These are phyloP conservation scores for Acyrthosiphon pisum DNA, from an alignment of 1,140 invertebrate species.

Conservation along the genomic window DNA sequence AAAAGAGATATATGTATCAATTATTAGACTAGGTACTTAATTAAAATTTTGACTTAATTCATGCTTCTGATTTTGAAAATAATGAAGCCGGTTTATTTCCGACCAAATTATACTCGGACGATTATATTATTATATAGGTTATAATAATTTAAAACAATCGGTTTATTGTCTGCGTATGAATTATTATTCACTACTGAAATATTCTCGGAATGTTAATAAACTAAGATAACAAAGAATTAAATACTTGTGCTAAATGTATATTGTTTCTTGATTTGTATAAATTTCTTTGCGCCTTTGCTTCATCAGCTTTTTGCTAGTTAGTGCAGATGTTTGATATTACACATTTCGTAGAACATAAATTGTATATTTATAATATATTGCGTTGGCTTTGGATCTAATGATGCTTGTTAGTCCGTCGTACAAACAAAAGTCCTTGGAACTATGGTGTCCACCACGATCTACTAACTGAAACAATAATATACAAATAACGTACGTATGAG, in stretches of 20 bases:
- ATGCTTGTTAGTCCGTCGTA: not conserved
- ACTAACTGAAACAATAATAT: not conserved
- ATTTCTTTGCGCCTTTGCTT: not conserved
- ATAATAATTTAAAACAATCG: not conserved
- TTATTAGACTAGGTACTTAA: not conserved
- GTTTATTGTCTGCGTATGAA: conserved; percentile 14
- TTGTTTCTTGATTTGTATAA: not conserved
- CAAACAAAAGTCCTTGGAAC: conserved; percentile 29
- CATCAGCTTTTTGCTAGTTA: not conserved
- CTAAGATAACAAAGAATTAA: not conserved
- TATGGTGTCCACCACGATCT: not conserved
- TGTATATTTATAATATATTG: not conserved
- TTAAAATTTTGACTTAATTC: not conserved
- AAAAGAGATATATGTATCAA: not conserved
- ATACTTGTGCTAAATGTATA: not conserved
- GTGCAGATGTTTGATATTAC: not conserved
- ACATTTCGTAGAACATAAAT: not conserved
- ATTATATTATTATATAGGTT: not conserved
- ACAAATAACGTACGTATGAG: not conserved
- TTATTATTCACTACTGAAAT: not conserved
- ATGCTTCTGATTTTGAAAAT: not conserved
- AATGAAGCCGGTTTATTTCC: too few species aligned
- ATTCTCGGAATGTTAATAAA: conserved; percentile 42
- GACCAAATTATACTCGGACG: not conserved
- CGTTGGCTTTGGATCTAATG: not conserved